Evolutionary conservation across 2,888 invertebrate species (phyloP), one percentile per base, ranked within the genome.

Genomic region (Phoenoteleia sp.): DNA sequence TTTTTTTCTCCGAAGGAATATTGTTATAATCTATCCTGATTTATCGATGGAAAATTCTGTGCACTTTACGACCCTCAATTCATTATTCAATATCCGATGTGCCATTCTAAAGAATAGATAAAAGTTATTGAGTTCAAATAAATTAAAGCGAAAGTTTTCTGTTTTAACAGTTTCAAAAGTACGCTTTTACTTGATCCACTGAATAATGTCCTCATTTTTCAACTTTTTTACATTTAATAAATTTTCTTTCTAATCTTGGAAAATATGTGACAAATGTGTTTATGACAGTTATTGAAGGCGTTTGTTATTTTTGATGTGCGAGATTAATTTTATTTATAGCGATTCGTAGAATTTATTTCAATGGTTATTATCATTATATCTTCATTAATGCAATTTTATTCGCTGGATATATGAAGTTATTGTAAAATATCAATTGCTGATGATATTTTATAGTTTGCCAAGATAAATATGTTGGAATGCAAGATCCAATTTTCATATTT

Each of bases 61-160:
- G 60, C 67, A 62, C 81, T 81, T 77, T 81, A 81, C 74, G 76
- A 81, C 67, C 81, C 45, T 76, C 67, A 47, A 81, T 84, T 84
- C 76, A 84, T 84, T 81, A 84, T 84, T 84, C 77, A 85, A 85
- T 85, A 81, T 85, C 81, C 74, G 77, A 77, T 77, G 77, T 21
- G 67, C 77, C 49, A 74, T 77, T 77, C 77, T 54, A 58, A 77
- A 74, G 81, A 77, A 77, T 62, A 74, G 77, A 81, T 85, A 85
- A 81, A 85, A 85, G 54, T 85, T 85, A 81, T 85, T 76, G 76
- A 81, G 62, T 81, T 85, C 74, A 67, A 81, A 77, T 81, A 81
- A 85, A 81, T 81, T 85, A 74, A 85, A 47, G 33, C 56, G 42
- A 74, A 81, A 85, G 81, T 85, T 85, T 77, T 79, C 74, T 81